A percentile compares a stretch with the other conserved stretches of the same genome.
Evolutionary conservation across 1,140 invertebrate species (phyloP).

Genomic region (Zaprionus gabonicus): DNA sequence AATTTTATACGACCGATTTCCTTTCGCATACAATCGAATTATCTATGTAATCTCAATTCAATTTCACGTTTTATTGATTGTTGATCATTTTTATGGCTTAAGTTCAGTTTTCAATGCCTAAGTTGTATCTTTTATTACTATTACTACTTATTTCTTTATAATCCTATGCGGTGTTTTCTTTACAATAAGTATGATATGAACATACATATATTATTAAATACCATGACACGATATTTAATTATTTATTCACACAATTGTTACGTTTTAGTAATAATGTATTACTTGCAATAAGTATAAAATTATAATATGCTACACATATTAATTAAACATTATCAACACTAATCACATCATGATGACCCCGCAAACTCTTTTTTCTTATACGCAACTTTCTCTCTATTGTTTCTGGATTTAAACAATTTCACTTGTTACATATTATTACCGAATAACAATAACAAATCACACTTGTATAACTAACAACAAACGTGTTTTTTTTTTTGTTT

Average conservation of each 20-base stretch:
- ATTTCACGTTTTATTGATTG: neutral
- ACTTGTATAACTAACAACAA: constrained; percentile 48
- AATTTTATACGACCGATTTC: constrained; percentile 7
- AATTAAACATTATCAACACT: no score
- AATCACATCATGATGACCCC: neutral
- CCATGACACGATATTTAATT: no score
- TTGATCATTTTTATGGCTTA: neutral
- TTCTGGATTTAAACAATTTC: constrained; percentile 8
- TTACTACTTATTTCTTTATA: no score
- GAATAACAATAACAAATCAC: constrained; percentile 33
- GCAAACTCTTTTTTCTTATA: neutral
- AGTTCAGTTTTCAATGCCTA: neutral
- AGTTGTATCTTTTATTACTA: neutral
- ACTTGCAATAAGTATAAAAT: no score
- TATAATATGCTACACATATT: no score
- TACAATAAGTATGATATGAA: no score
- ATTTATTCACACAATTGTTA: no score
- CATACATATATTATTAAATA: no score
- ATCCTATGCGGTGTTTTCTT: no score
- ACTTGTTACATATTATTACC: constrained; percentile 43
- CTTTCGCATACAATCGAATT: neutral
- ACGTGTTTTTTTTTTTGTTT: constrained; percentile 28
- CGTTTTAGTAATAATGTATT: no score
- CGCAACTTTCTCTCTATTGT: neutral
- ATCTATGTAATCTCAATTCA: neutral